phyloP scores from a whole-genome alignment of 2,888 invertebrate species.

The Hypomecis punctinalis region DNA sequence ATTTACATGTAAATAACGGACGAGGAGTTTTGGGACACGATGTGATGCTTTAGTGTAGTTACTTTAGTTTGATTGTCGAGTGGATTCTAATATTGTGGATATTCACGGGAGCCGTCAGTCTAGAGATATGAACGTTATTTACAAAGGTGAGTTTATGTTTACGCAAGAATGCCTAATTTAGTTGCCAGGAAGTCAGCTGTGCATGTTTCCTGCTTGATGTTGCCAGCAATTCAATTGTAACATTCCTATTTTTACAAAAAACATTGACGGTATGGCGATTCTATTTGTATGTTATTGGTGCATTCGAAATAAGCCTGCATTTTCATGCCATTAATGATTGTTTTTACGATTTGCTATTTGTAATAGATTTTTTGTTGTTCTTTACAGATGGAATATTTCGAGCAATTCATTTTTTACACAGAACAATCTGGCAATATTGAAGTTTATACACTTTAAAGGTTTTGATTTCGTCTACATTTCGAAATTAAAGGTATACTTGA shows the following conservation, averaged over 20 bases:
- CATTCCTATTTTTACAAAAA: constrained; percentile 16
- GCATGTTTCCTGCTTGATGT: constrained; percentile 20
- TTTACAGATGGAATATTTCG: not conserved
- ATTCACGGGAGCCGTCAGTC: constrained; percentile 37
- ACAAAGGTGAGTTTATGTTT: constrained; percentile 51
- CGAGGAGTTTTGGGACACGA: constrained; percentile 56
- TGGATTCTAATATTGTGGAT: constrained; percentile 67
- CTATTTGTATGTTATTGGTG: not conserved
- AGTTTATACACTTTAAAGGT: not conserved
- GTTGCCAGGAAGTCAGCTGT: constrained; percentile 33
- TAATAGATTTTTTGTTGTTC: constrained; percentile 6
- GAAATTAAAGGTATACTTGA: not conserved
- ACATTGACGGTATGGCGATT: not conserved
- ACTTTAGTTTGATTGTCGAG: constrained; percentile 58
- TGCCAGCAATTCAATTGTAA: constrained; percentile 25
- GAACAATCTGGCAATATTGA: not conserved
- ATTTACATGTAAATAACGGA: constrained; percentile 47
- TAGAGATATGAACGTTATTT: constrained; percentile 50
- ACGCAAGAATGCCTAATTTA: constrained; percentile 30
- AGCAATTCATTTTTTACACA: not conserved
- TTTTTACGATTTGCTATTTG: not conserved
- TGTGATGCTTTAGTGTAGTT: constrained; percentile 64
- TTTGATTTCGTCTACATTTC: not conserved
- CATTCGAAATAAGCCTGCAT: not conserved
- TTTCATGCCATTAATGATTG: not conserved